phyloP scores from a whole-genome alignment of 2,797 vertebrate genomes.

The Anguilla anguilla region DNA sequence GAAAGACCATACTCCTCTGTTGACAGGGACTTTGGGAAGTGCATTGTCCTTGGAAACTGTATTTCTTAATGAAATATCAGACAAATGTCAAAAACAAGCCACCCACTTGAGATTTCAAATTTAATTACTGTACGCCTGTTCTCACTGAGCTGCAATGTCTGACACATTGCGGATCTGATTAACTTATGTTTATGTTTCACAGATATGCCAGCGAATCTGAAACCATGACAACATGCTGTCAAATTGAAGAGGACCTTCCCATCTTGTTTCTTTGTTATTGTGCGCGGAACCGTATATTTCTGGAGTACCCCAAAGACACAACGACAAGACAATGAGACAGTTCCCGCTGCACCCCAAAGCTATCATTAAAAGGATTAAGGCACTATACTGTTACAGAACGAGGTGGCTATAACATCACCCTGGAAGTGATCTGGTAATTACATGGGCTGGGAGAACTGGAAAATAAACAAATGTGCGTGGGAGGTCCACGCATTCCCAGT shows the following conservation, averaged over 20 bases:
- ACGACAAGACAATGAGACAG: not conserved
- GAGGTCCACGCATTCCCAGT: not conserved
- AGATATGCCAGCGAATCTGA: not conserved
- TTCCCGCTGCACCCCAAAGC: constrained; percentile 51
- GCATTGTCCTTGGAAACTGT: constrained; percentile 31
- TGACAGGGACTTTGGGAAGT: constrained; percentile 34
- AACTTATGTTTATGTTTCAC: constrained; percentile 42
- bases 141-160: constrained; percentile 41
- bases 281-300: not conserved
- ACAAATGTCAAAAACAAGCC: constrained; percentile 35
- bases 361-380: constrained; percentile 69
- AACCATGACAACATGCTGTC: constrained; percentile 24
- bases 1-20: constrained; percentile 9
- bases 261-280: not conserved
- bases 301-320: not conserved
- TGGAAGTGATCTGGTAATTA: constrained; percentile 69
- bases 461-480: constrained; percentile 32
- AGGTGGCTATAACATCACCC: constrained; percentile 37
- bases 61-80: constrained; percentile 40
- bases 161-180: constrained; percentile 45
- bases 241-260: not conserved
- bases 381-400: constrained; percentile 64
- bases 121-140: constrained; percentile 50
- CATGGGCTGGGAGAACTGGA: constrained; percentile 41
- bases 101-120: constrained; percentile 45